Base-by-base conservation (phyloP, 92 coral and sea anemone species). In the Siderastrea radians region DNA sequence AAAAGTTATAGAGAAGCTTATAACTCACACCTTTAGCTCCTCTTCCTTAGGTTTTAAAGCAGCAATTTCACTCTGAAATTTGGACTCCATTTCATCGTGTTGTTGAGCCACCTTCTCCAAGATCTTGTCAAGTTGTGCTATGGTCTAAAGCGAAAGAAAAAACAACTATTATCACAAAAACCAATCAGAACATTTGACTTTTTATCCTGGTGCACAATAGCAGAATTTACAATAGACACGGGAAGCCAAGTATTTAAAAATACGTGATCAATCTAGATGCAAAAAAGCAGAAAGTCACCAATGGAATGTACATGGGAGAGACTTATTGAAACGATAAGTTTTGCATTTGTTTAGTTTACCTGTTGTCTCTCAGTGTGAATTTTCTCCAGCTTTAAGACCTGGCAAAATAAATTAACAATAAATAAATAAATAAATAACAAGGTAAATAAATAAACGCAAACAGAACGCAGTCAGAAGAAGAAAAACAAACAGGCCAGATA, bases 41-140 rank as follows among this genome's bases (percentile, higher is more conserved):
- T 93, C 97, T 84, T 97, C 98, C 53, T 80, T 95, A 5, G 98
- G 98, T 6, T 65, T 87, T 63, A 95, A 74, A 49, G 90, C 90
- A 17, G 83, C 78, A 84, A 95, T 91, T 74, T 84, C 94, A 49
- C 92, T 91, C 46, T 90, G 85, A 72, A 93, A 90, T 82, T 92
- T 94, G 57, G 98, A 90, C 77, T 95, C 96, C 99, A 97, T 95
- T 49, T 97, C 99, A 38, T 84, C 79, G 75, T 96, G 96, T 67
- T 97, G 99, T 66, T 81, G 85, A 3, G 90, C 86, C 16, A 97
- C 95, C 71, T 95, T 97, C 26, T 92, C 97, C 72, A 97, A 84
- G 73, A 97, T 94, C 89, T 92, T 96, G 80, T 90, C 87, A 65
- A 97, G 89, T 94, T 97, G 97, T 7, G 94, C 43, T 17, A 97